Conservation (phyloP, 53 echinoderm and acorn worm genomes). For the Patiria pectinifera region DNA sequence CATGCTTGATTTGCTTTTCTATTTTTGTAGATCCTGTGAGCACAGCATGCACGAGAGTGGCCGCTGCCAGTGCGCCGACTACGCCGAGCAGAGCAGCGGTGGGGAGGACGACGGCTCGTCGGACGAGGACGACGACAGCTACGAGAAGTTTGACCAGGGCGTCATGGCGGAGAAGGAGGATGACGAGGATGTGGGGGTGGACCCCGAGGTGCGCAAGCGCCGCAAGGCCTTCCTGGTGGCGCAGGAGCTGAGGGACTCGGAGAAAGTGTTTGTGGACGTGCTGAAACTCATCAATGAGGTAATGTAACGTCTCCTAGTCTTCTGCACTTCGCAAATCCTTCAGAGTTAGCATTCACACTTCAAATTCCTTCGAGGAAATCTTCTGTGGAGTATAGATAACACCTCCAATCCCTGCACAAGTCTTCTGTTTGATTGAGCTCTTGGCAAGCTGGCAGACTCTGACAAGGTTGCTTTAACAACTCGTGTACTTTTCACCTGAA, state of each 20-base stretch:
- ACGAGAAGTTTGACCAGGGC: constrained; percentile 61
- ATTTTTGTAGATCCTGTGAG: constrained; percentile 52
- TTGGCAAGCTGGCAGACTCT: no score
- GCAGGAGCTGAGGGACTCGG: constrained; percentile 90
- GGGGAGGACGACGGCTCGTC: constrained; percentile 55
- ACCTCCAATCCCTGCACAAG: no score
- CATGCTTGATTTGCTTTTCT: not conserved
- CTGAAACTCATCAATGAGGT: constrained; percentile 91
- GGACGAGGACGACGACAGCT: constrained; percentile 66
- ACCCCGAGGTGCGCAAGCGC: constrained; percentile 64
- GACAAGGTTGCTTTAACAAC: no score
- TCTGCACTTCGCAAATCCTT: no score
- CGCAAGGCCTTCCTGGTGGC: constrained; percentile 93
- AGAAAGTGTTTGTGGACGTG: constrained; percentile 93
- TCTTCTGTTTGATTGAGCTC: no score
- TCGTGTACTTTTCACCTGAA: no score
- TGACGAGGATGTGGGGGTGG: constrained; percentile 64
- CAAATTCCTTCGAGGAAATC: no score
- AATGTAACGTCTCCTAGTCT: not conserved
- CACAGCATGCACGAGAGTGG: constrained; percentile 67
- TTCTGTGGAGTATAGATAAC: no score
- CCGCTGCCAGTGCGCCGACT: constrained; percentile 66
- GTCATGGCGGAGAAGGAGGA: constrained; percentile 40
- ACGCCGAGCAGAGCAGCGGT: constrained; percentile 63
- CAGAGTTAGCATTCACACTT: no score